Conservation (phyloP, 2,888 invertebrate genomes). For the Sesia apiformis region DNA sequence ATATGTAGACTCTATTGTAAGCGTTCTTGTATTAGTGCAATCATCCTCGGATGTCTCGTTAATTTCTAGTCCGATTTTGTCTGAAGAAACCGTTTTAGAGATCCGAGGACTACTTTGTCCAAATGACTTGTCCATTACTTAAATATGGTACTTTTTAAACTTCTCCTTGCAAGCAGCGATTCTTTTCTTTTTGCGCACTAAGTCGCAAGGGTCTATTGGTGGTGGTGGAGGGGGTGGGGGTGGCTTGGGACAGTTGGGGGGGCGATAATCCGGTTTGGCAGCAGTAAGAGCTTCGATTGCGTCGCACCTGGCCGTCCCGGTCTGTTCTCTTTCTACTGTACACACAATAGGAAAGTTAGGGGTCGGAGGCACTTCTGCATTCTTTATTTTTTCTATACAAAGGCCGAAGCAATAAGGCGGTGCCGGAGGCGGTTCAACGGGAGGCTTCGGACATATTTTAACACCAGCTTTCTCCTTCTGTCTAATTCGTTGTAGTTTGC, state of each 20-base stretch:
- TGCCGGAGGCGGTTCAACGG: constrained; percentile 12
- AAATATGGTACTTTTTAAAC: constrained; percentile 35
- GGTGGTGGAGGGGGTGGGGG: constrained; percentile 32
- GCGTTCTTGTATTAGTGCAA: constrained; percentile 15
- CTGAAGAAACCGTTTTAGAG: constrained; percentile 16
- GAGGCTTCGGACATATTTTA: constrained; percentile 32
- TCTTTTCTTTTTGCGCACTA: constrained; percentile 19
- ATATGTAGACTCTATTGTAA: constrained; percentile 17
- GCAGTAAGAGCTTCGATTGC: constrained; percentile 19
- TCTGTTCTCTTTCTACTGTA: constrained; percentile 22
- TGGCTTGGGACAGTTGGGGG: constrained; percentile 29
- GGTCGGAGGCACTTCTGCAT: constrained; percentile 20
- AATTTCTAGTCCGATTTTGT: constrained; percentile 19
- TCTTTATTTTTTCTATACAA: constrained; percentile 47
- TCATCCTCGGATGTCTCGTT: constrained; percentile 16
- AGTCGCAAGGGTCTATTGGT: constrained; percentile 31
- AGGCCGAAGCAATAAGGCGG: constrained; percentile 29
- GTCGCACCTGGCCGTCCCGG: constrained; percentile 32
- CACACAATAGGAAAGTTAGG: constrained; percentile 22
- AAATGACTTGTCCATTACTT: constrained; percentile 24
- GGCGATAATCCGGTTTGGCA: constrained; percentile 21
- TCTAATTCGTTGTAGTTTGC: constrained; percentile 28
- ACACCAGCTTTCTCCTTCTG: constrained; percentile 32
- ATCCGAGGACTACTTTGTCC: constrained; percentile 3
- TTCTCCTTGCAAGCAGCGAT: constrained; percentile 29